Conservation (phyloP, 2,797 vertebrate species). For the Sciaenops ocellatus region DNA sequence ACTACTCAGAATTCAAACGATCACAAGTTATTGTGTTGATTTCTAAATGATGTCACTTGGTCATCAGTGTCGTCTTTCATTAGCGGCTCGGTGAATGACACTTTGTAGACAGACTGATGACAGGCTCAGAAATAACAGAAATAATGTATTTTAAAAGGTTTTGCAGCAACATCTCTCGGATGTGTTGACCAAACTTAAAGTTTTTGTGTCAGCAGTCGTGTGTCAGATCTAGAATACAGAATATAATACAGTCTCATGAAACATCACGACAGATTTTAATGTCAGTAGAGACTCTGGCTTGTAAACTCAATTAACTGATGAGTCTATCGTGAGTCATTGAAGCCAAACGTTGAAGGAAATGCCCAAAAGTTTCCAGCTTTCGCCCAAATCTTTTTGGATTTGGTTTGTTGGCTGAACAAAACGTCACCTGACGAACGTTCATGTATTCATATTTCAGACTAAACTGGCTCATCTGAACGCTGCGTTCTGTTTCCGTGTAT, state of each 20-base stretch:
- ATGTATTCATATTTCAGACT: not conserved
- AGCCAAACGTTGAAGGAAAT: not conserved
- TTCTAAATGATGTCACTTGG: too few relatives aligned
- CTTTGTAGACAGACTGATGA: not conserved
- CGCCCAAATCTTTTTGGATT: slow-evolving; percentile 14
- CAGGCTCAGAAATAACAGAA: not conserved
- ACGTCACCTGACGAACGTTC: not conserved
- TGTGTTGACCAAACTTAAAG: too few relatives aligned
- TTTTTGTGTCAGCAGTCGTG: not conserved
- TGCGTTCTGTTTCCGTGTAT: slow-evolving; percentile 5
- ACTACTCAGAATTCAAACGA: too few relatives aligned
- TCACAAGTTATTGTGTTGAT: too few relatives aligned
- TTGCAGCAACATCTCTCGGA: not conserved
- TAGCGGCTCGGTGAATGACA: slow-evolving; percentile 18
- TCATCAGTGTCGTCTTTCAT: slow-evolving; percentile 10
- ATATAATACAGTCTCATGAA: not conserved
- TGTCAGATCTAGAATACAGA: not conserved
- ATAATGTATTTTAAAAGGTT: not conserved
- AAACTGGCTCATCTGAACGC: not conserved
- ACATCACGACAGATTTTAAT: not conserved
- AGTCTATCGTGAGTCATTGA: too few relatives aligned
- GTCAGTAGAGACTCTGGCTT: slow-evolving; percentile 15
- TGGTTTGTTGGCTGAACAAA: slow-evolving; percentile 12
- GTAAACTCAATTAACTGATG: not conserved
- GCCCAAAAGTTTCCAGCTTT: slow-evolving; percentile 3